phyloP scores from a whole-genome alignment of 2,113 vertebrate genomes.

The Dipodomys merriami region DNA sequence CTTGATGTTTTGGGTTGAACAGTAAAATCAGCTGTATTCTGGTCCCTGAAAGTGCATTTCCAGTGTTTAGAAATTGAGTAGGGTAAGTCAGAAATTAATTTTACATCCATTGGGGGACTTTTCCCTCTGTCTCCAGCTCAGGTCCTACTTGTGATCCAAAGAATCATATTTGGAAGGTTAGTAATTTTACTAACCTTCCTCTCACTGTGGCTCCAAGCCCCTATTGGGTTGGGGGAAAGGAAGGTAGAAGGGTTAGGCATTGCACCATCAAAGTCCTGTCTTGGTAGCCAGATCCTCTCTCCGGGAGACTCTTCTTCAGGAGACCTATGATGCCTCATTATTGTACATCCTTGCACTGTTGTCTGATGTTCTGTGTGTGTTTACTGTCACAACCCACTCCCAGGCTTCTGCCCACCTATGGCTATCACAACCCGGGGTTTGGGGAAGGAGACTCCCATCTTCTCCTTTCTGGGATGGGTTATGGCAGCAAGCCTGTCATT shows the following conservation, averaged over 20 bases:
- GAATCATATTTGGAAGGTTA: not conserved
- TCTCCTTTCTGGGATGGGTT: too few relatives aligned
- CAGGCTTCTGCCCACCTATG: not conserved
- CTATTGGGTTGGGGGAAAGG: not conserved
- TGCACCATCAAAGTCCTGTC: not conserved
- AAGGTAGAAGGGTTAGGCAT: not conserved
- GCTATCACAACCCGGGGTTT: not conserved
- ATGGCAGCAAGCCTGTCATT: not conserved
- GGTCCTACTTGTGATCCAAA: too few relatives aligned
- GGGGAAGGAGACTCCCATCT: not conserved
- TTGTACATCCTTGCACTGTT: not conserved
- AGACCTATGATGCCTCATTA: too few relatives aligned
- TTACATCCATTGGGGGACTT: not conserved
- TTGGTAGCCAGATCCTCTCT: not conserved
- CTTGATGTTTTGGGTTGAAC: not conserved
- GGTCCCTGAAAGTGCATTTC: not conserved
- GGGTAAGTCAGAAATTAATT: slow-evolving; percentile 18
- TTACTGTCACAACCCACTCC: not conserved
- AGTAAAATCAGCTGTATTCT: not conserved
- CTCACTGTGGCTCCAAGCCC: not conserved
- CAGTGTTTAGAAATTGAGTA: not conserved
- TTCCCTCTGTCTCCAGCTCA: not conserved
- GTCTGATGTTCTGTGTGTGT: accelerated
- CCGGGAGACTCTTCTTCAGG: not conserved
- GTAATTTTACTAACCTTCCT: not conserved